Percentiles rank a stretch among this genome's conserved stretches.
phyloP scores from a whole-genome alignment of 2,888 invertebrate species.

The Lithophane leautieri region DNA sequence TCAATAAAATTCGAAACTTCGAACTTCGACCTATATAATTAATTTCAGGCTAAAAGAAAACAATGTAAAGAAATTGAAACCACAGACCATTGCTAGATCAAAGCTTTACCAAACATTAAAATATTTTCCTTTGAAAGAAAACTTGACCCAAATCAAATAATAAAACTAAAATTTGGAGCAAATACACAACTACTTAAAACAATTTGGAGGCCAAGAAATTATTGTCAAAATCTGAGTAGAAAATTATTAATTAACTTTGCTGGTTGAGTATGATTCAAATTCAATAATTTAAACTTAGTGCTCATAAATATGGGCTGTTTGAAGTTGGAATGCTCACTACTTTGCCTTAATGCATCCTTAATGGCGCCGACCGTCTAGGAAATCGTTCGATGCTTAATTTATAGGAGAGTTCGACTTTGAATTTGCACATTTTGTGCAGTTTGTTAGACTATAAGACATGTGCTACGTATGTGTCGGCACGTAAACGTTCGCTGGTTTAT shows the following conservation, averaged over 20 bases:
- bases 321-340: conserved; percentile 37
- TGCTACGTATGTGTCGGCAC: background rate
- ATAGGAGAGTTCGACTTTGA: conserved; percentile 22
- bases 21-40: conserved; percentile 41
- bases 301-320: conserved; percentile 39
- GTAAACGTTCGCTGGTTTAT: conserved; percentile 24
- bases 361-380: conserved; percentile 29
- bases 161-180: conserved; percentile 29
- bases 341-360: conserved; percentile 41
- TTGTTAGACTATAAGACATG: conserved; percentile 11
- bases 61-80: conserved; percentile 29
- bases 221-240: conserved; percentile 5
- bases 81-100: conserved; percentile 39
- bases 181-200: conserved; percentile 27
- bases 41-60: conserved; percentile 40
- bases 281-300: conserved; percentile 29
- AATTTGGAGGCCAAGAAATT: conserved; percentile 12
- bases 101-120: conserved; percentile 36
- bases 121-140: conserved; percentile 42
- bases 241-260: conserved; percentile 18
- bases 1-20: conserved; percentile 18
- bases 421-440: conserved; percentile 28
- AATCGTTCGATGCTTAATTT: conserved; percentile 43
- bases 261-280: conserved; percentile 25
- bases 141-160: conserved; percentile 32